A percentile compares a stretch with the other conserved stretches of the same genome.
phyloP scores from a whole-genome alignment of 2,888 invertebrate species.

The Microctonus aethiopoides region DNA sequence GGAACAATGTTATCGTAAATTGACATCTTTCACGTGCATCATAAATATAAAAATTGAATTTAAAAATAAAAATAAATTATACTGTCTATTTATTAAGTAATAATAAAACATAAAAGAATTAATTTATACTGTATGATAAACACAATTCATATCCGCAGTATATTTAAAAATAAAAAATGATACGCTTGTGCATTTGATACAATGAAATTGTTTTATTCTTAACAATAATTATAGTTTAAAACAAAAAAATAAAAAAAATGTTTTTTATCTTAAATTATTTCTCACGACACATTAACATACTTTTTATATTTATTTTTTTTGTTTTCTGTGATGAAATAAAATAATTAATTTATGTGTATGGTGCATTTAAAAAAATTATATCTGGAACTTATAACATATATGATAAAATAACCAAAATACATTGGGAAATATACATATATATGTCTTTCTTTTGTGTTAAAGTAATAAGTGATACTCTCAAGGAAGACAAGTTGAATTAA shows the following conservation, averaged over 20 bases:
- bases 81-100: not conserved
- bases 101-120: not conserved
- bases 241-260: not conserved
- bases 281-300: not conserved
- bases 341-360: no score
- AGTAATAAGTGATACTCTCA: no score
- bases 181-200: not conserved
- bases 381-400: no score
- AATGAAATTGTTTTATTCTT: not conserved
- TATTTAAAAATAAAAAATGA: not conserved
- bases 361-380: no score
- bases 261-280: not conserved
- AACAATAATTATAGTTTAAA: not conserved
- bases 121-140: not conserved
- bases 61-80: not conserved
- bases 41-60: not conserved
- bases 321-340: no score
- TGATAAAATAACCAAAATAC: no score
- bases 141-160: not conserved
- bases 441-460: no score
- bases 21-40: not conserved
- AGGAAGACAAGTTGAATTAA: no score
- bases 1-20: slow-evolving; percentile 8
- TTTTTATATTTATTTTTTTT: not conserved
- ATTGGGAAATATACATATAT: no score